Base-by-base conservation (phyloP, 2,113 vertebrate species). In the Callospermophilus lateralis region DNA sequence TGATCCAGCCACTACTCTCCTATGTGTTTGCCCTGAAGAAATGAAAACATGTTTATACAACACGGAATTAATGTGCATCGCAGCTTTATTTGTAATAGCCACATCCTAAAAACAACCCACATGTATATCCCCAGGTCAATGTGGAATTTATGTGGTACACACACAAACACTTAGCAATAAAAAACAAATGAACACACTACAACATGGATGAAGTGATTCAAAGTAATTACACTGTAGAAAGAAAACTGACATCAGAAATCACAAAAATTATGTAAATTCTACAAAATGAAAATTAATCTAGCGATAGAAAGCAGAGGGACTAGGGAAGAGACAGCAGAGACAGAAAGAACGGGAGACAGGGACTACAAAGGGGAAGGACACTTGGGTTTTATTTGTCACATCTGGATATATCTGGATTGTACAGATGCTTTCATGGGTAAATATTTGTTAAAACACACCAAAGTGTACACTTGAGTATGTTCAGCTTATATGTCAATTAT, bases 401-500 rank as follows among this genome's bases (percentile, higher is more conserved):
- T 45, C 8, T 45, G 45, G 45, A 45, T 45, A 45, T 45, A 84
- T 70, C 58, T 85, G 76, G 12, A 95, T 4, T 78, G 11, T 37
- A 8, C 17, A 65, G 13, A 81, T 42, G 77, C 94, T 73, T 78
- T 94, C 79, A 94, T 0, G 0, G 42, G 53, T 68, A 55, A 95
- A 72, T 17, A 94, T 58, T 42, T 55, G 26, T 89, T 42, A 91
- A 74, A 91, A 77, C 9, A 89, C 39, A 95, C 37, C 19, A 67
- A 88, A 78, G 0, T 74, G 19, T 32, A 73, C 4, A 76, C 5
- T 51, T 70, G 79, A 74, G 55, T 74, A 93, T 42, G 15, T 67
- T 81, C 61, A 34, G 39, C 24, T 91, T 89, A 13, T 34, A 32
- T 67, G 73, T 89, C 55, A 94, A 80, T 73, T 94, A 94, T 20